These are phyloP conservation scores for Pachydiplax longipennis DNA, from an alignment of 2,888 invertebrate genomes.

Conservation along the genomic window DNA sequence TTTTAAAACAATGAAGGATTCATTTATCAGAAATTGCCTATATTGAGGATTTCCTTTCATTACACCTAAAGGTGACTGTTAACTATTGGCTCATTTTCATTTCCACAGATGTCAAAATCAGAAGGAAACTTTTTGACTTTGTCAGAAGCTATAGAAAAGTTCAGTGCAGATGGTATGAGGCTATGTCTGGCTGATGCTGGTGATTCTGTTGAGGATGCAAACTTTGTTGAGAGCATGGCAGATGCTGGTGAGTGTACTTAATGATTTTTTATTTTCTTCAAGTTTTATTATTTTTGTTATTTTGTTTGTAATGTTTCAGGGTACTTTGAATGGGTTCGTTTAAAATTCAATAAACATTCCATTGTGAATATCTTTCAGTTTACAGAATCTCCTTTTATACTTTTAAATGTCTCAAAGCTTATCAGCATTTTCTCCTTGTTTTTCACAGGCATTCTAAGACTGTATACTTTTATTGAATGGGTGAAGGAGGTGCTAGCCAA, in stretches of 20 bases:
- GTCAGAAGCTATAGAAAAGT: constrained; percentile 86
- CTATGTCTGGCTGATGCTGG: constrained; percentile 95
- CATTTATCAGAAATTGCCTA: too few species aligned
- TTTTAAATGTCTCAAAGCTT: neutral
- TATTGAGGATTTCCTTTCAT: neutral
- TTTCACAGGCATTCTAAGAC: constrained; percentile 77
- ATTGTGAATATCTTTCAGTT: neutral
- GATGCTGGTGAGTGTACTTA: constrained; percentile 70
- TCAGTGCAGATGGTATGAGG: constrained; percentile 97
- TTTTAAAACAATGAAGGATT: too few species aligned
- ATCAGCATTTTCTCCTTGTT: neutral
- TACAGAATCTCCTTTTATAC: neutral
- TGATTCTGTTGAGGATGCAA: constrained; percentile 98
- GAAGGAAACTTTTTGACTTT: constrained; percentile 98
- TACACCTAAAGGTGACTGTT: neutral
- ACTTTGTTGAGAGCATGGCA: constrained; percentile 93
- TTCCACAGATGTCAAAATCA: constrained; percentile 90
- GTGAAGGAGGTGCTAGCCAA: constrained; percentile 82
- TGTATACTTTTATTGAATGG: constrained; percentile 97
- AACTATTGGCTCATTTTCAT: neutral
- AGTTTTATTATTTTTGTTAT: neutral
- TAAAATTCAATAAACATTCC: neutral
- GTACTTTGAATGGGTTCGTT: neutral
- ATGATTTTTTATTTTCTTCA: neutral
- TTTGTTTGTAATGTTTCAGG: neutral